Percentiles rank a stretch among this genome's conserved stretches.
These are phyloP conservation scores for Gasterosteus aculeatus DNA, from an alignment of 2,113 vertebrate species.

Conservation along the genomic window DNA sequence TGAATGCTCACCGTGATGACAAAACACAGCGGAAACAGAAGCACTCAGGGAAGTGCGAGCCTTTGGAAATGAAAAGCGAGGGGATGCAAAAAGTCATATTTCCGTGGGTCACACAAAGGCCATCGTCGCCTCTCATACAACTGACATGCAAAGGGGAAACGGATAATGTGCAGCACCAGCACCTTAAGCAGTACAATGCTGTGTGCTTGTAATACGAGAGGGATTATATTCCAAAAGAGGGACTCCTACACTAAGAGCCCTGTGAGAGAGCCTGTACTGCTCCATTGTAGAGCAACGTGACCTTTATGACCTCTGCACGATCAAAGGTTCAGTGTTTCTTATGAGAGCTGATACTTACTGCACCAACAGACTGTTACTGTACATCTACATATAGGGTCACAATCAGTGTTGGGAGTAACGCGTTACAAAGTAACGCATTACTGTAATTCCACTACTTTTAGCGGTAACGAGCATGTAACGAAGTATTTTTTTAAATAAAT, in stretches of 20 bases:
- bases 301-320: constrained; percentile 27
- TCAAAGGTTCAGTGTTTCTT: constrained; percentile 30
- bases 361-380: background rate
- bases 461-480: too few relatives aligned
- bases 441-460: too few relatives aligned
- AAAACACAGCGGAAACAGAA: constrained; percentile 46
- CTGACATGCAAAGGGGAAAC: constrained; percentile 42
- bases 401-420: too few relatives aligned
- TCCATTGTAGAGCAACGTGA: constrained; percentile 8
- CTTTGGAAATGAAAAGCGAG: constrained; percentile 45
- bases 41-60: constrained; percentile 34
- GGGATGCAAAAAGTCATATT: constrained; percentile 60
- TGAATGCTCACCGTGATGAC: constrained; percentile 40
- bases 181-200: constrained; percentile 48
- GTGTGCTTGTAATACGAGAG: constrained; percentile 44
- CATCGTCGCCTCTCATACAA: constrained; percentile 39
- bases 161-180: constrained; percentile 46
- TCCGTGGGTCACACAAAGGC: constrained; percentile 64
- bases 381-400: background rate
- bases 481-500: too few relatives aligned
- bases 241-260: constrained; percentile 20
- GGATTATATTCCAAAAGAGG: constrained; percentile 48
- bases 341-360: background rate
- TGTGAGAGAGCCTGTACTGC: background rate
- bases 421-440: too few relatives aligned